Percentiles rank a stretch among this genome's conserved stretches.
phyloP scores from a whole-genome alignment of 2,888 invertebrate species.

The Andricus curvator region DNA sequence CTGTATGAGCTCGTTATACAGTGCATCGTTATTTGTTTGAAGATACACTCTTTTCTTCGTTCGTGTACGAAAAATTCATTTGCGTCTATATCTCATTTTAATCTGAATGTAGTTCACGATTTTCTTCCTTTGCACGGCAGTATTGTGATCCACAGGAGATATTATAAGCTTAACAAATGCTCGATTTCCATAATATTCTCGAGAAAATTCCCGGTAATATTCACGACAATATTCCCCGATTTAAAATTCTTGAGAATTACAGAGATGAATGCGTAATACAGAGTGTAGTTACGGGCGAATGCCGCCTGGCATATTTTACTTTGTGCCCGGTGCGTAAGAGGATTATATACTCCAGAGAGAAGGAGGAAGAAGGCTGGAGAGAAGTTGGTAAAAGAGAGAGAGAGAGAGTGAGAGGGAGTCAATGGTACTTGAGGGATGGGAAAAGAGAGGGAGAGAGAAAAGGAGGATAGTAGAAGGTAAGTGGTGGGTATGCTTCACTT shows the following conservation, averaged over 20 bases:
- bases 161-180: too few species aligned
- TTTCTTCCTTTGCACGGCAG: too few species aligned
- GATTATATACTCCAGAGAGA: constrained; percentile 70
- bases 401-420: constrained; percentile 42
- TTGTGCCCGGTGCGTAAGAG: constrained; percentile 77
- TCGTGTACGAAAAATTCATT: too few species aligned
- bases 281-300: constrained; percentile 39
- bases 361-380: constrained; percentile 43
- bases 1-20: too few species aligned
- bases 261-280: constrained; percentile 55
- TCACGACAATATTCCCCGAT: neutral
- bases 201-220: too few species aligned
- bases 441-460: constrained; percentile 24
- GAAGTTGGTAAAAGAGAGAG: constrained; percentile 48
- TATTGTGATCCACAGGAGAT: too few species aligned
- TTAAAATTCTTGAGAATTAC: neutral
- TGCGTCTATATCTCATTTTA: too few species aligned
- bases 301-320: constrained; percentile 69
- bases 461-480: constrained; percentile 61
- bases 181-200: too few species aligned
- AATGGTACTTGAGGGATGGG: constrained; percentile 52
- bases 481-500: constrained; percentile 75
- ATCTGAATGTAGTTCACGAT: too few species aligned
- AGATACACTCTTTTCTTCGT: too few species aligned
- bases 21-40: too few species aligned